These are phyloP conservation scores for Papilio xuthus DNA, from an alignment of 1,140 invertebrate genomes.

Conservation along the genomic window DNA sequence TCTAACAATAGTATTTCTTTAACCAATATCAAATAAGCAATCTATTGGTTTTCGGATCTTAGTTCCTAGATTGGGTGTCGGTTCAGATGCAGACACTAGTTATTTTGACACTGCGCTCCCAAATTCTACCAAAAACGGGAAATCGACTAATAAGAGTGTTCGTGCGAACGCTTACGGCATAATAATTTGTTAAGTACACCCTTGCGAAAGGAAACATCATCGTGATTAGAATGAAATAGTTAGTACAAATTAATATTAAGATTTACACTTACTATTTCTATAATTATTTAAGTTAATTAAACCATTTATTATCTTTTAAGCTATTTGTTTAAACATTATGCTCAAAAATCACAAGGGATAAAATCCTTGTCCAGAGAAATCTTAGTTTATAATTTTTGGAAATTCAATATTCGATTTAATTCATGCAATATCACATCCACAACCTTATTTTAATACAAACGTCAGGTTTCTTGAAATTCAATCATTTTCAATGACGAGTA, in stretches of 20 bases:
- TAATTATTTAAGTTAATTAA: too few relatives aligned
- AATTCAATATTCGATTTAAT: too few relatives aligned
- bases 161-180: background rate
- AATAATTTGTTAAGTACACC: background rate
- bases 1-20: background rate
- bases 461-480: too few relatives aligned
- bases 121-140: background rate
- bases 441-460: too few relatives aligned
- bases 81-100: background rate
- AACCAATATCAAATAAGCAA: background rate
- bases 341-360: too few relatives aligned
- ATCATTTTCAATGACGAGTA: too few relatives aligned
- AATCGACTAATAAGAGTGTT: background rate
- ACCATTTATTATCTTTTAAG: too few relatives aligned
- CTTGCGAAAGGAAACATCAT: background rate
- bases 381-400: too few relatives aligned
- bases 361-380: too few relatives aligned
- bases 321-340: too few relatives aligned
- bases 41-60: background rate
- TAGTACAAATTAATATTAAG: background rate
- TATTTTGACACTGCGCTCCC: background rate
- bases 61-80: background rate
- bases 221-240: background rate
- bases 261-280: conserved; percentile 33
- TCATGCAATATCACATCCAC: too few relatives aligned